A percentile compares a stretch with the other conserved stretches of the same genome.
Conservation (phyloP, 2,113 vertebrate species). For the Pimephales promelas region DNA sequence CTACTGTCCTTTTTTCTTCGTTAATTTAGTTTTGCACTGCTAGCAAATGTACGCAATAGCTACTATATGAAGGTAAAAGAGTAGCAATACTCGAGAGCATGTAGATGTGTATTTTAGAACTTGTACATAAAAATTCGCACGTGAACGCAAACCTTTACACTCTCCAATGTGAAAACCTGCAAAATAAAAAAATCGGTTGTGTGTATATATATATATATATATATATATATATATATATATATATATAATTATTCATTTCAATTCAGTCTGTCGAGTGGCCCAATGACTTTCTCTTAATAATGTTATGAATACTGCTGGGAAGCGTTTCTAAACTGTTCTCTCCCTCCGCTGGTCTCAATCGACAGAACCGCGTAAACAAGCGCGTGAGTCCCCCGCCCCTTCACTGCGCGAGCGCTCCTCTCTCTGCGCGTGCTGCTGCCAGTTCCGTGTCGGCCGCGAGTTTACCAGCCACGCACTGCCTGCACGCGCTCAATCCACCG, state of each 20-base stretch:
- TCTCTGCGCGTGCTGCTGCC: slow-evolving; percentile 33
- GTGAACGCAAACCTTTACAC: no score
- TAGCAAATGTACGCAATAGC: no score
- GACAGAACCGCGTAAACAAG: slow-evolving; percentile 36
- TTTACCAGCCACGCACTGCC: slow-evolving; percentile 39
- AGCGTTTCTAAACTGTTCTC: background rate
- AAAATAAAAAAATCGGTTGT: no score
- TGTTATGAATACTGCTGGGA: background rate
- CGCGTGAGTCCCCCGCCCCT: slow-evolving; percentile 48
- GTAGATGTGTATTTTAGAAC: no score
- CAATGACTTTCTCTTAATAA: background rate
- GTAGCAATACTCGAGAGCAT: no score
- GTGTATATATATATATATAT: no score
- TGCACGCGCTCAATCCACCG: slow-evolving; percentile 44
- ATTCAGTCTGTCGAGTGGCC: background rate
- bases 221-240: no score
- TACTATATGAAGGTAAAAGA: no score
- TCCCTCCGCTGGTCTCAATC: background rate
- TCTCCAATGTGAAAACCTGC: no score
- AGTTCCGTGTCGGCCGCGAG: slow-evolving; percentile 45
- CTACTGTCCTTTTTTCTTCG: no score
- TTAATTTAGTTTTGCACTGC: no score
- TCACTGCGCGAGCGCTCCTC: slow-evolving; percentile 30
- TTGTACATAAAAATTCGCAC: no score
- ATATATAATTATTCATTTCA: background rate